Evolutionary conservation across 1,140 invertebrate genomes (phyloP).

Genomic region (Bilobella aurantiaca): DNA sequence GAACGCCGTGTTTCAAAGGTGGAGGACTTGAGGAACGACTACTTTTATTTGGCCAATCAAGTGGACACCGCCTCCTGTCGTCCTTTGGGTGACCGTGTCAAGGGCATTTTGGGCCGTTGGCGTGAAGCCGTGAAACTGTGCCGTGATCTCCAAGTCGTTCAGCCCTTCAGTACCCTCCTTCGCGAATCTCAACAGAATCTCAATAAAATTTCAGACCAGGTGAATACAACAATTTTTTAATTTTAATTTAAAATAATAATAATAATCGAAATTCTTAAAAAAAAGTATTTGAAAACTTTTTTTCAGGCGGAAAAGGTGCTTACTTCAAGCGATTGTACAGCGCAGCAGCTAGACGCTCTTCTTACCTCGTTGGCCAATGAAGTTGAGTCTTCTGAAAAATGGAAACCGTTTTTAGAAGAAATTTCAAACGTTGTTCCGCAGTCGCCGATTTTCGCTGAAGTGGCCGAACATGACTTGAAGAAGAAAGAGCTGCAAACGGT

Average conservation of each 20-base stretch:
- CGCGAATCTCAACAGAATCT: not conserved
- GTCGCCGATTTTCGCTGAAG: not conserved
- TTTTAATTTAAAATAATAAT: not conserved
- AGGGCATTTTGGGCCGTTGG: not conserved
- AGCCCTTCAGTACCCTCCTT: no score
- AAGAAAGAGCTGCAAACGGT: slow-evolving; percentile 13
- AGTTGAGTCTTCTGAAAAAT: not conserved
- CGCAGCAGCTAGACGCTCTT: not conserved
- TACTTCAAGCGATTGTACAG: not conserved
- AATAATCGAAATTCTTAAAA: not conserved
- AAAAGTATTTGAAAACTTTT: not conserved
- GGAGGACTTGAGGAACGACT: not conserved
- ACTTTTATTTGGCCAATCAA: not conserved
- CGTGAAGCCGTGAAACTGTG: not conserved
- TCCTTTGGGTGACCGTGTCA: not conserved
- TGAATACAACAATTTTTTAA: no score
- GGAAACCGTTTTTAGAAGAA: not conserved
- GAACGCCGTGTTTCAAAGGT: not conserved
- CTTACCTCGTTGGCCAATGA: not conserved
- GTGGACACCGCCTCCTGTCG: not conserved
- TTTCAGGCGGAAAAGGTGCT: not conserved
- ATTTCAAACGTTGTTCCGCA: not conserved
- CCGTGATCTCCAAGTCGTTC: no score
- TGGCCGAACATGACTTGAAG: not conserved
- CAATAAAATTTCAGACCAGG: not conserved